A percentile compares a stretch with the other conserved stretches of the same genome.
phyloP scores from a whole-genome alignment of 2,113 vertebrate species.

The Otus sunia region DNA sequence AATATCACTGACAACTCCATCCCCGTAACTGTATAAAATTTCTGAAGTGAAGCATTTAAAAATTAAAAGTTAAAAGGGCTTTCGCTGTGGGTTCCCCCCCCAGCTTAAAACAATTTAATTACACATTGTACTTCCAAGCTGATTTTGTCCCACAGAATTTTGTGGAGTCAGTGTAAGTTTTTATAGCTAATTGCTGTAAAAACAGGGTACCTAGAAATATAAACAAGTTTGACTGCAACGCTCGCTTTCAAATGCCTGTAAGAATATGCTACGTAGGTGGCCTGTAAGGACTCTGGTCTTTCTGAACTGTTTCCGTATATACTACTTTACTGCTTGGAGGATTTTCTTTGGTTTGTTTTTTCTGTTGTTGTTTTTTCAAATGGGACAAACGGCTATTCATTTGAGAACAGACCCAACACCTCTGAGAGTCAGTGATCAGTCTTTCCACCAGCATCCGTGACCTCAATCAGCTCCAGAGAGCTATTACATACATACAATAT shows the following conservation, averaged over 20 bases:
- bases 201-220: background rate
- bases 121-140: background rate
- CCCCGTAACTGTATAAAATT: background rate
- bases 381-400: background rate
- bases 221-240: background rate
- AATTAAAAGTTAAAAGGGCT: background rate
- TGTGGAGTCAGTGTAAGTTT: background rate
- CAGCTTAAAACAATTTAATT: background rate
- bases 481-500: accelerated
- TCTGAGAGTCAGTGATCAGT: background rate
- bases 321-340: background rate
- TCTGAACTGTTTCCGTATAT: background rate
- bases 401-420: background rate
- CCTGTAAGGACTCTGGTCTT: background rate
- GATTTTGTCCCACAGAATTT: background rate
- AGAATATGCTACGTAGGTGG: background rate
- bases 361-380: background rate
- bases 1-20: background rate
- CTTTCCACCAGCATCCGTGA: background rate
- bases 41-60: conserved; percentile 12
- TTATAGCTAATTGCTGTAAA: background rate
- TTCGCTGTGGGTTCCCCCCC: accelerated
- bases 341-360: background rate
- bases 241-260: background rate
- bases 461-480: background rate